Base-by-base conservation (phyloP, 2,888 invertebrate genomes). In the Agrilus mali region DNA sequence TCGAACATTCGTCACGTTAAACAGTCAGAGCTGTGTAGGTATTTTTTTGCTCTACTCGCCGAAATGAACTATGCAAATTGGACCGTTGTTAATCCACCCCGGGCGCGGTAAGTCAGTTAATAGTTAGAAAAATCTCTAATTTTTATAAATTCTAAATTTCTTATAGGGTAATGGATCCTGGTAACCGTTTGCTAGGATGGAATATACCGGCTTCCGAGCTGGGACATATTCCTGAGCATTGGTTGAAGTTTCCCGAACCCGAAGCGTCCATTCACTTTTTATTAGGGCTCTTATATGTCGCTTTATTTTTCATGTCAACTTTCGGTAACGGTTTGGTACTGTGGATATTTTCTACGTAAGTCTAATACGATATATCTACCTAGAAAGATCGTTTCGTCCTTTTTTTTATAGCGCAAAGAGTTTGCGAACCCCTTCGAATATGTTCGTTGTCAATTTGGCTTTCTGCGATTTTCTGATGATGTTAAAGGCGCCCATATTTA, bases 401-500 rank as follows among this genome's bases (percentile, higher is more conserved):
- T 27, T 27, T 36, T 40, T 36, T 64, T 63, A 41, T 53, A 85
- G 84, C 42, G 78, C 84, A 41, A 82, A 83, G 66, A 72, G 74
- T 48, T 67, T 86, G 40, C 72, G 82, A 52, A 85, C 85, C 0
- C 85, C 89, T 2, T 88, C 89, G 38, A 89, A 89, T 59, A 77
- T 89, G 59, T 78, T 89, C 47, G 86, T 89, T 10, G 74, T 89
- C 40, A 86, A 89, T 63, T 65, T 89, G 60, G 86, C 89, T 1
- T 68, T 88, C 45, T 79, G 84, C 54, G 89, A 89, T 66, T 88
- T 89, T 57, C 66, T 86, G 27, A 89, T 89, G 89, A 87, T 88
- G 87, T 64, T 77, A 31, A 89, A 89, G 67, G 75, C 86, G 0
- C 88, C 88, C 0, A 78, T 89, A 50, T 86, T 88, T 62, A 85